Evolutionary conservation across 2,113 vertebrate genomes (phyloP).

Genomic region (Pelusios castaneus): DNA sequence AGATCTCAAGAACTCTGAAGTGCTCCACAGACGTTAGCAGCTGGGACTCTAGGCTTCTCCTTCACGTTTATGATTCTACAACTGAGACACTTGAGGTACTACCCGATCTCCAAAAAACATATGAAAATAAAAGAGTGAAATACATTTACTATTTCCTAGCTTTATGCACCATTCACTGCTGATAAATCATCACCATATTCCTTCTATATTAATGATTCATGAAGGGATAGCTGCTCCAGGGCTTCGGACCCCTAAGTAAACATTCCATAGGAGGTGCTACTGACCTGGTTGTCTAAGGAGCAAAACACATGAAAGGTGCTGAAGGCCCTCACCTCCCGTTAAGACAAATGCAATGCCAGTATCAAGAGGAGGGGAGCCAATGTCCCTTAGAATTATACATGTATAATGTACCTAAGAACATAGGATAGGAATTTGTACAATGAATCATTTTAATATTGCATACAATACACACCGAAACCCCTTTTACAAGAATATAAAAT

Average conservation of each 20-base stretch:
- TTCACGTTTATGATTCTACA: neutral
- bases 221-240: constrained; percentile 50
- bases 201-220: constrained; percentile 56
- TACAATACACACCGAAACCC: neutral
- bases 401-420: neutral
- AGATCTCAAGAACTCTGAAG: neutral
- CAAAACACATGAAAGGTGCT: constrained; percentile 11
- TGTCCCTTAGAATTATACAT: neutral
- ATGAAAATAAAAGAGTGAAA: constrained; percentile 14
- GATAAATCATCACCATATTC: constrained; percentile 43
- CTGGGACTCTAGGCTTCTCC: neutral
- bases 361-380: neutral
- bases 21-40: neutral
- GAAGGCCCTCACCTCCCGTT: neutral
- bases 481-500: neutral
- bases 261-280: neutral
- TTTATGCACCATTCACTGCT: constrained; percentile 42
- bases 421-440: neutral
- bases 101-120: neutral
- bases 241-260: neutral
- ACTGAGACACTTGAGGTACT: constrained; percentile 18
- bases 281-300: neutral
- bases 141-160: constrained; percentile 30
- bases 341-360: neutral
- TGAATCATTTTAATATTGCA: neutral